phyloP scores from a whole-genome alignment of 1,140 invertebrate species.

The Eupeodes corollae region DNA sequence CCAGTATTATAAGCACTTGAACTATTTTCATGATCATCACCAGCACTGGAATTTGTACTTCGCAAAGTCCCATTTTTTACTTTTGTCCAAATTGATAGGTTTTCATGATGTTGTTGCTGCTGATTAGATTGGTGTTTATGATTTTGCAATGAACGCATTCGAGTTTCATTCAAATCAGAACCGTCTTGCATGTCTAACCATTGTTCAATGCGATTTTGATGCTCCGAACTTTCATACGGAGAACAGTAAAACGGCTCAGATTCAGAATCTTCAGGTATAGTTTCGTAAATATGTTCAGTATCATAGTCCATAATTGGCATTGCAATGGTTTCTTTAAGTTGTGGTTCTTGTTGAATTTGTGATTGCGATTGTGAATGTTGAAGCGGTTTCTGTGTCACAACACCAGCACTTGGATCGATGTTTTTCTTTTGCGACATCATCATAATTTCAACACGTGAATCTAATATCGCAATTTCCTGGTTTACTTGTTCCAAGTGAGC shows the following conservation, averaged over 20 bases:
- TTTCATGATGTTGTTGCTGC: slow-evolving; percentile 11
- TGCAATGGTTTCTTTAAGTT: background rate
- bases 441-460: slow-evolving; percentile 34
- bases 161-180: too few species aligned
- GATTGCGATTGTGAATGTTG: background rate
- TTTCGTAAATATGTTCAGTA: slow-evolving; percentile 56
- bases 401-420: background rate
- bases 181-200: slow-evolving; percentile 21
- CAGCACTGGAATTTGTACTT: slow-evolving; percentile 28
- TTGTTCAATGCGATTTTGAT: slow-evolving; percentile 29
- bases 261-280: slow-evolving; percentile 52
- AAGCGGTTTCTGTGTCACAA: background rate
- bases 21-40: slow-evolving; percentile 50
- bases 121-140: slow-evolving; percentile 29
- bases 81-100: background rate
- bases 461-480: slow-evolving; percentile 30
- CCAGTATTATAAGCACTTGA: slow-evolving; percentile 70
- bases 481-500: slow-evolving; percentile 30
- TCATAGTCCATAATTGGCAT: slow-evolving; percentile 9
- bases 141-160: slow-evolving; percentile 15
- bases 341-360: slow-evolving; percentile 1
- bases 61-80: background rate
- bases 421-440: slow-evolving; percentile 2
- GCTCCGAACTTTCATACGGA: slow-evolving; percentile 46
- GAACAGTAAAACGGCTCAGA: slow-evolving; percentile 52